Evolutionary conservation across 2,888 invertebrate species (phyloP), one percentile per base, ranked within the genome.

Genomic region (Stegophylla sp.): DNA sequence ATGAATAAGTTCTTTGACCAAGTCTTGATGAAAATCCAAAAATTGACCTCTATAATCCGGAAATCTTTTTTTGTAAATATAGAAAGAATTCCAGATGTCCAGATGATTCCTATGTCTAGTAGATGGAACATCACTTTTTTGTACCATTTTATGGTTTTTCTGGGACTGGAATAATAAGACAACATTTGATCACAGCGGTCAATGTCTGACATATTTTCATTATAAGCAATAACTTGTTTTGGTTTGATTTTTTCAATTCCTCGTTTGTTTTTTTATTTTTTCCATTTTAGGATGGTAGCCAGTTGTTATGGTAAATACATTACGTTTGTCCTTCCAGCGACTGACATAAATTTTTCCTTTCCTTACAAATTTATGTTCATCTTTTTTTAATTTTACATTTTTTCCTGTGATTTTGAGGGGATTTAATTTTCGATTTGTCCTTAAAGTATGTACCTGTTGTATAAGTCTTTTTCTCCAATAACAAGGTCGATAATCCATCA

Each of bases 71-170:
- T 66, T 76, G 26, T 64, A 76, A 1, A 76, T 17, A 17, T 66
- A 77, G 51, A 56, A 67, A n/a, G 51, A 66, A 41, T 77, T 77
- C 77, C 77, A 77, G 59, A 67, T 20, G n/a, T 59, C 2, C n/a
- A n/a, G n/a, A n/a, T n/a, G n/a, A n/a, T n/a, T n/a, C n/a, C n/a
- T 20, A 69, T 69, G 17, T 79, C 67, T 15, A 79, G 56, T 28
- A 79, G 69, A 45, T 69, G 69, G 59, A 69, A 79, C 56, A 79
- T 23, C 5, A 61, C 77, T 69, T 79, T 79, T 20, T 69, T 69
- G 4, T 79, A 69, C 69, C 69, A 69, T 20, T 61, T 53, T 20
- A 79, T 66, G 9, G 67, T 79, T 67, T 59, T 79, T 43, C 61
- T 67, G 1, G 77, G 69, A 59, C 77, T 79, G n/a, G 56, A 56